Conservation (phyloP, 2,113 vertebrate species). For the Spilogale gracilis region DNA sequence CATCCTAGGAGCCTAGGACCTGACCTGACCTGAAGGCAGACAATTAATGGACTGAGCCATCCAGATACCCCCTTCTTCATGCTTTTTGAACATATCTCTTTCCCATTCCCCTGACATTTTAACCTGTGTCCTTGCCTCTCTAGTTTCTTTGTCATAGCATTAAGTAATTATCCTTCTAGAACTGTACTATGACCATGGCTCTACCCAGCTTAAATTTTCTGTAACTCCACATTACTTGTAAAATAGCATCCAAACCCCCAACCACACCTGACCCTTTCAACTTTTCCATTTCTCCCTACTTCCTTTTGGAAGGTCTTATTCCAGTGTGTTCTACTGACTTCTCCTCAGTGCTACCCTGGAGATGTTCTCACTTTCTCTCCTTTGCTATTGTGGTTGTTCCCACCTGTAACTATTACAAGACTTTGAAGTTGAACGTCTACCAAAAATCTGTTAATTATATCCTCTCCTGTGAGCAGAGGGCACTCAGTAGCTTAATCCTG, state of each 20-base stretch:
- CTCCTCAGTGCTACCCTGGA: no score
- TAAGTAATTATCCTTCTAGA: background rate
- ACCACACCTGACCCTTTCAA: no score
- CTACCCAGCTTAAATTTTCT: background rate
- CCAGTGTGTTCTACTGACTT: background rate
- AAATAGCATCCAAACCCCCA: background rate
- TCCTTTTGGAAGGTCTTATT: constrained; percentile 23
- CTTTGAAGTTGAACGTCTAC: background rate
- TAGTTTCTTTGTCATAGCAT: background rate
- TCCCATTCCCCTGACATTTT: background rate
- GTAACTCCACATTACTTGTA: background rate
- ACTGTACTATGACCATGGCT: background rate
- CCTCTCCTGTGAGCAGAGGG: background rate
- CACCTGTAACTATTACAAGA: background rate
- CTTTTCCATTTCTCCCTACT: background rate
- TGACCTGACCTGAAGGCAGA: background rate
- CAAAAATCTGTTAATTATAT: background rate
- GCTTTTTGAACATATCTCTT: background rate
- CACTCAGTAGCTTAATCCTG: background rate
- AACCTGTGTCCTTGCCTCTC: background rate
- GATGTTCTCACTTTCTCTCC: background rate
- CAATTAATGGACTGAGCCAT: background rate
- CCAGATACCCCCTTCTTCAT: background rate
- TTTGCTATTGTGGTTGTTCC: background rate
- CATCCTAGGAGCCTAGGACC: background rate